phyloP scores from a whole-genome alignment of 2,797 vertebrate species.

The Mus caroli region DNA sequence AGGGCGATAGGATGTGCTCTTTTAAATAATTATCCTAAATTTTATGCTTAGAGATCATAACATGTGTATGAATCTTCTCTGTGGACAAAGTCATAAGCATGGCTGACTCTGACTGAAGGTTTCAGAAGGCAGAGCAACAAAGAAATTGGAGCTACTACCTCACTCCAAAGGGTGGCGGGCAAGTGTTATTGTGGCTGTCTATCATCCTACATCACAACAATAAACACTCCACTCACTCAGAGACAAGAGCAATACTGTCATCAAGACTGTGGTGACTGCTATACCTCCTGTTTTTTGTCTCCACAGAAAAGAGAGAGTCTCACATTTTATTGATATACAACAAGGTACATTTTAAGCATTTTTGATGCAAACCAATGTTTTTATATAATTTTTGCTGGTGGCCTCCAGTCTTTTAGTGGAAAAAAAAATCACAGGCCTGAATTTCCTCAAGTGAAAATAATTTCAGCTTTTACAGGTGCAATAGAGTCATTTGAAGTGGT shows the following conservation, averaged over 20 bases:
- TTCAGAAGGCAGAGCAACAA: not conserved
- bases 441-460: constrained; percentile 73
- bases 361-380: constrained; percentile 47
- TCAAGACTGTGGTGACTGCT: not conserved
- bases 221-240: not conserved
- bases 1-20: not conserved
- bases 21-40: constrained; percentile 23
- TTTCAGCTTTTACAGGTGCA: constrained; percentile 59
- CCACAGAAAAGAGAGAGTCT: not conserved
- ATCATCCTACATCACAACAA: not conserved
- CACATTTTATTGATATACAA: constrained; percentile 62
- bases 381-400: constrained; percentile 55
- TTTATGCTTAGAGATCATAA: not conserved
- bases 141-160: not conserved
- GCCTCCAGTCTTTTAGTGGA: constrained; percentile 41
- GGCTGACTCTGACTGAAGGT: not conserved
- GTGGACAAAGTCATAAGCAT: not conserved
- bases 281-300: not conserved
- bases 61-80: not conserved
- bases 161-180: not conserved
- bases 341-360: constrained; percentile 42
- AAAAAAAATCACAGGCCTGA: constrained; percentile 55
- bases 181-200: not conserved
- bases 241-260: not conserved
- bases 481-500: constrained; percentile 65